These are phyloP conservation scores for Odontomachus brunneus DNA, from an alignment of 1,140 invertebrate genomes.

Conservation along the genomic window DNA sequence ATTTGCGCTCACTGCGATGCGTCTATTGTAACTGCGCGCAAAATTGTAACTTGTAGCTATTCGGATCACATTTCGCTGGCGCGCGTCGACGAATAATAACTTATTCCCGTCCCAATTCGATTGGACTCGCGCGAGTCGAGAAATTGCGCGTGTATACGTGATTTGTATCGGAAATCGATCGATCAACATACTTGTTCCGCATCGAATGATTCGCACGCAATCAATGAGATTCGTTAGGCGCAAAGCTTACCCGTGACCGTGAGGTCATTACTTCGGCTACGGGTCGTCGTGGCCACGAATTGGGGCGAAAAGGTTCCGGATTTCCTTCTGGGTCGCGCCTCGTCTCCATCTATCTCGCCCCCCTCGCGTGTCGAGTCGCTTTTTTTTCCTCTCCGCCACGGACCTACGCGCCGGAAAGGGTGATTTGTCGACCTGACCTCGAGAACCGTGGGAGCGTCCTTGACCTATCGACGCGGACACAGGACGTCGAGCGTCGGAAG, in stretches of 20 bases:
- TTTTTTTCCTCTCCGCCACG: constrained; percentile 61
- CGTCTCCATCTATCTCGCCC: constrained; percentile 40
- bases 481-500: constrained; percentile 71
- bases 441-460: constrained; percentile 83
- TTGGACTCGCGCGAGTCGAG: not conserved
- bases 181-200: no score
- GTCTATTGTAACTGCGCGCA: not conserved
- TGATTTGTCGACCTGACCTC: constrained; percentile 85
- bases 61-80: not conserved
- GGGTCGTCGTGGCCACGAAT: constrained; percentile 1
- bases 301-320: constrained; percentile 34
- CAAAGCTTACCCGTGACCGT: not conserved
- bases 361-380: constrained; percentile 46
- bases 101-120: not conserved
- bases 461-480: constrained; percentile 84
- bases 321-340: constrained; percentile 38
- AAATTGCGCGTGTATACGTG: no score
- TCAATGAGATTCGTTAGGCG: not conserved
- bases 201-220: not conserved
- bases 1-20: constrained; percentile 6
- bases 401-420: constrained; percentile 80
- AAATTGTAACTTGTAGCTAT: not conserved
- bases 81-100: not conserved
- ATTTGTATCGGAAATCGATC: no score
- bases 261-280: not conserved